Evolutionary conservation across 2,113 vertebrate species (phyloP).

Genomic region (Aptenodytes patagonicus): DNA sequence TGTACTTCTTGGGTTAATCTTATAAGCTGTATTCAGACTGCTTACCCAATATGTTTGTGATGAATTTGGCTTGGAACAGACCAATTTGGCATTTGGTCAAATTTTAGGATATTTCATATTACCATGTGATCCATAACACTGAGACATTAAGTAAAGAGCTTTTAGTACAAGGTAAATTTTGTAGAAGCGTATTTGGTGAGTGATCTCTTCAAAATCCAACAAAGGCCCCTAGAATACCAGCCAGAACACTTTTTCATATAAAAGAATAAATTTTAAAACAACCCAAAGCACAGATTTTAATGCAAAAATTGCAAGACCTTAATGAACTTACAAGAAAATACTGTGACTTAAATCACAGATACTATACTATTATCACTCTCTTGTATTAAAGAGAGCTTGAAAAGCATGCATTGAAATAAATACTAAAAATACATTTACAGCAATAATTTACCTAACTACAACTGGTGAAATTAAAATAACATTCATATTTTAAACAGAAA

Average conservation of each 20-base stretch:
- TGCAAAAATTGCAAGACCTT: background rate
- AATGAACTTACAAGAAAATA: background rate
- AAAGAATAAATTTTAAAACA: background rate
- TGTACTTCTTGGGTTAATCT: background rate
- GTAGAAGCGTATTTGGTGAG: background rate
- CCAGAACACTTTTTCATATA: background rate
- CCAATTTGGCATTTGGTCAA: background rate
- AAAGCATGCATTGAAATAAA: background rate
- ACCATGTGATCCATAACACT: rapidly evolving
- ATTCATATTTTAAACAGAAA: background rate
- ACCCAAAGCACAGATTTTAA: background rate
- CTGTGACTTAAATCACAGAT: background rate
- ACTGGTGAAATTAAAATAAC: background rate
- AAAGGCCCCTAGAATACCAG: background rate
- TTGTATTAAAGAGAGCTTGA: background rate
- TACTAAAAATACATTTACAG: background rate
- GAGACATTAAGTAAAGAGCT: background rate
- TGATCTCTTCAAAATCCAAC: background rate
- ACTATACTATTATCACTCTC: background rate
- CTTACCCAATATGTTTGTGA: background rate
- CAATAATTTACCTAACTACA: background rate
- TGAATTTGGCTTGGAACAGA: background rate
- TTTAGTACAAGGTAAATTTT: background rate
- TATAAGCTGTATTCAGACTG: background rate
- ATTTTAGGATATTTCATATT: background rate